A percentile compares a stretch with the other conserved stretches of the same genome.
Conservation (phyloP, 1,140 invertebrate genomes). For the Manduca sexta region DNA sequence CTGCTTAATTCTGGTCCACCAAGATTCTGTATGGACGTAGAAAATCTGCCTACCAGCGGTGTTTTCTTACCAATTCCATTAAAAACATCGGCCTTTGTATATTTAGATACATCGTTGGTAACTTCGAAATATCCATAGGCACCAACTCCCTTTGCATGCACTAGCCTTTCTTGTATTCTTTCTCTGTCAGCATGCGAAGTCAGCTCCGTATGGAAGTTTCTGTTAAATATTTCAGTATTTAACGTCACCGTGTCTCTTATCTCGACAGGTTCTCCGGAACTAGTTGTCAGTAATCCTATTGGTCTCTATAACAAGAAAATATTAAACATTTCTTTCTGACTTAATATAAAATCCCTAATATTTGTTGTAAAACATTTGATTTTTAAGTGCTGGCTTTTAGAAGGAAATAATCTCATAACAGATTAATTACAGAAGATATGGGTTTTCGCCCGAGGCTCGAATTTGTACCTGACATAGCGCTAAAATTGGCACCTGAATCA, state of each 20-base stretch:
- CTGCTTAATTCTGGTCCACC: constrained; percentile 85
- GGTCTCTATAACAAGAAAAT: constrained; percentile 48
- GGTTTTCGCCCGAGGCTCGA: too few species aligned
- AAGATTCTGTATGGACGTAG: constrained; percentile 86
- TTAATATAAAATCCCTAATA: too few species aligned
- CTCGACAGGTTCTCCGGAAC: constrained; percentile 80
- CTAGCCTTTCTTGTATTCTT: constrained; percentile 94
- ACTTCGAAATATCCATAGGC: constrained; percentile 97
- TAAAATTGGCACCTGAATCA: too few species aligned
- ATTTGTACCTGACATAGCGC: too few species aligned
- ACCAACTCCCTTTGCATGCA: constrained; percentile 95
- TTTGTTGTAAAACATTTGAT: too few species aligned
- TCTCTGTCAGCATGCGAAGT: constrained; percentile 90
- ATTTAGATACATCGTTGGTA: constrained; percentile 92
- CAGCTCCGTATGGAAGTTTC: constrained; percentile 87
- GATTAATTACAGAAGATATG: too few species aligned
- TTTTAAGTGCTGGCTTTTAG: too few species aligned
- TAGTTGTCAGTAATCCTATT: constrained; percentile 72
- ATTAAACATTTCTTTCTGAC: not conserved
- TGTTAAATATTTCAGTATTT: constrained; percentile 78
- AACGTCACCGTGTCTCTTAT: constrained; percentile 76
- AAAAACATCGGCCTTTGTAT: constrained; percentile 89
- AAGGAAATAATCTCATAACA: too few species aligned
- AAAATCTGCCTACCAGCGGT: constrained; percentile 80
- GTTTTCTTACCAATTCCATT: constrained; percentile 89